phyloP scores from a whole-genome alignment of 2,888 invertebrate genomes.

The Leptogaster cylindrica region DNA sequence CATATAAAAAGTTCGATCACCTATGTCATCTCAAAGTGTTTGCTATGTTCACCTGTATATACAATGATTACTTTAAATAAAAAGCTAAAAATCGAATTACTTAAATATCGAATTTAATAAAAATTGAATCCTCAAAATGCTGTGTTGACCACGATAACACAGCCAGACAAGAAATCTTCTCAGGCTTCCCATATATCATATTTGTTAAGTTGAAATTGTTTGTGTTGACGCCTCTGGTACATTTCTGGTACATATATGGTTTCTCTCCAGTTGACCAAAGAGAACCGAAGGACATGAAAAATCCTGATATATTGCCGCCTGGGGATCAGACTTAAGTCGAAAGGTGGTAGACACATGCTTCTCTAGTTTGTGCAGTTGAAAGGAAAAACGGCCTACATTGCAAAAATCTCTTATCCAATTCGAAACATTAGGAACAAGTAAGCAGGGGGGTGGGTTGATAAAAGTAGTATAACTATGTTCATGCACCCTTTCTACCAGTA shows the following conservation, averaged over 20 bases:
- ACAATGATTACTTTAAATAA: too few species aligned
- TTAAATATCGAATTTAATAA: neutral
- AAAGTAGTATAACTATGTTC: too few species aligned
- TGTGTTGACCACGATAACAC: constrained; percentile 17
- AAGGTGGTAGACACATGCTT: constrained; percentile 34
- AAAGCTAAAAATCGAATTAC: too few species aligned
- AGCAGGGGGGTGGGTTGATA: constrained; percentile 1
- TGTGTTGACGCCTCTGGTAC: constrained; percentile 3
- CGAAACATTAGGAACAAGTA: neutral
- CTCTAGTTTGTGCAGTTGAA: neutral
- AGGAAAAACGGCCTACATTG: constrained; percentile 2
- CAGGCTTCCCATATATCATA: constrained; percentile 7
- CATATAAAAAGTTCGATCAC: too few species aligned
- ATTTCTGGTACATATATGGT: neutral
- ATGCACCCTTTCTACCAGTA: too few species aligned
- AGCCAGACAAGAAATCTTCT: constrained; percentile 2
- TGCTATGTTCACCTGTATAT: too few species aligned
- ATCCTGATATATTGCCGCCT: constrained; percentile 32
- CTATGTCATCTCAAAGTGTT: too few species aligned
- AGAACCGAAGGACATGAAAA: neutral
- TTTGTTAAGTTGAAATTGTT: constrained; percentile 3
- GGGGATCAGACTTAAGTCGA: constrained; percentile 24
- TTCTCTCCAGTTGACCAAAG: neutral
- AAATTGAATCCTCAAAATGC: constrained; percentile 5
- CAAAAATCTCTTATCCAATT: neutral